These are phyloP conservation scores for Xylophagus ater DNA, from an alignment of 2,888 invertebrate genomes.

Conservation along the genomic window DNA sequence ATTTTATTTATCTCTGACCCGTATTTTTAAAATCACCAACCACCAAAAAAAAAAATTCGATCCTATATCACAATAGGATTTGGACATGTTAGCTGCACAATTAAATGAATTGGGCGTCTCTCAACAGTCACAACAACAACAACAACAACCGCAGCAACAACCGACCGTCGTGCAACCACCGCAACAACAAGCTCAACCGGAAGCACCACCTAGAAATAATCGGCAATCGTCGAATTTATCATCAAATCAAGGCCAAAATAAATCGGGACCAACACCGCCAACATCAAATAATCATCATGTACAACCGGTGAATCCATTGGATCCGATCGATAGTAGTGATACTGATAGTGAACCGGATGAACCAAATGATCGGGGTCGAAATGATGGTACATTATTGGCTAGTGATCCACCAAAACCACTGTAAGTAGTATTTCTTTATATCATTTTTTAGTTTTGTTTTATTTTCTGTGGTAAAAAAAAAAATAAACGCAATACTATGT, in stretches of 20 bases:
- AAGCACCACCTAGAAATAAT: slow-evolving; percentile 58
- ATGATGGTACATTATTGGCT: slow-evolving; percentile 89
- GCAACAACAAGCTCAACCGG: slow-evolving; percentile 49
- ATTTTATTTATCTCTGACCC: slow-evolving; percentile 4
- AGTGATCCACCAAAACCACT: slow-evolving; percentile 95
- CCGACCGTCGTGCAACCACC: slow-evolving; percentile 1
- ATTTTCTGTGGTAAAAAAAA: not conserved
- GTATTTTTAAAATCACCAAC: slow-evolving; percentile 10
- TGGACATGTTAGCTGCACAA: slow-evolving; percentile 93
- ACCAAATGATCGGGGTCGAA: slow-evolving; percentile 65
- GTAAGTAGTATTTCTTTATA: slow-evolving; percentile 49
- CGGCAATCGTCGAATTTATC: slow-evolving; percentile 31
- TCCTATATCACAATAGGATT: slow-evolving; percentile 56
- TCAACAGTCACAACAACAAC: slow-evolving; percentile 32
- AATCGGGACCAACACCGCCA: slow-evolving; percentile 35
- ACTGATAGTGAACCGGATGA: slow-evolving; percentile 76
- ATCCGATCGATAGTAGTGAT: slow-evolving; percentile 61
- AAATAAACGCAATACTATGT: not conserved
- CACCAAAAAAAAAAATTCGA: slow-evolving; percentile 21
- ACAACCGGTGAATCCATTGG: slow-evolving; percentile 44
- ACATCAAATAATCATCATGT: slow-evolving; percentile 38
- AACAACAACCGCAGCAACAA: slow-evolving; percentile 24
- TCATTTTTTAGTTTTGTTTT: slow-evolving; percentile 9
- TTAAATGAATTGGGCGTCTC: slow-evolving; percentile 83
- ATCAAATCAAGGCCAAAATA: slow-evolving; percentile 25